These are phyloP conservation scores for Atrichornis clamosus DNA, from an alignment of 2,113 vertebrate species.

Conservation along the genomic window DNA sequence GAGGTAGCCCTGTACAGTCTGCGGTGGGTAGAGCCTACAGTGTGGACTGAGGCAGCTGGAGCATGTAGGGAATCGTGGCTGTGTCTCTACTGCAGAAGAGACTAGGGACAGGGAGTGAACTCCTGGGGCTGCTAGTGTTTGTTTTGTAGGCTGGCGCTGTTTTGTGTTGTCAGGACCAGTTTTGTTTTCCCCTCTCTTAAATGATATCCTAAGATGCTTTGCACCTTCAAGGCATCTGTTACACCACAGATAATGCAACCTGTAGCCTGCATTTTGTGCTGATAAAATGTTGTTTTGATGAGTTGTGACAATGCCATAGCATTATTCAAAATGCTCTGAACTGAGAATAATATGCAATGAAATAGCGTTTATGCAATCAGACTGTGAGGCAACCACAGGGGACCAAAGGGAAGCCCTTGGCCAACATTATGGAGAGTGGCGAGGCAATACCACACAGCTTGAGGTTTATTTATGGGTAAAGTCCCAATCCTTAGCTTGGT, in stretches of 20 bases:
- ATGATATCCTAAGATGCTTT: background rate
- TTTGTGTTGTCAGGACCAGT: background rate
- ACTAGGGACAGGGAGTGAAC: background rate
- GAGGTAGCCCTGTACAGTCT: background rate
- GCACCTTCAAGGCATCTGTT: background rate
- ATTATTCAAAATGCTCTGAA: constrained; percentile 1
- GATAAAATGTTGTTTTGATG: constrained; percentile 13
- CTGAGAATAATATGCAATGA: background rate
- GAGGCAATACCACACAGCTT: background rate
- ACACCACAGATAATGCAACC: background rate
- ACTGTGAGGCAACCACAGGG: background rate
- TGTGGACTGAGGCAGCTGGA: background rate
- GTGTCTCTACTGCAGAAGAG: background rate
- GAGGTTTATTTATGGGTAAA: background rate
- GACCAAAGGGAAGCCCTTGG: background rate
- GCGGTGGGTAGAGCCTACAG: background rate
- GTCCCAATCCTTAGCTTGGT: background rate
- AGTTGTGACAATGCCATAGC: background rate
- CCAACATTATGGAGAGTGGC: background rate
- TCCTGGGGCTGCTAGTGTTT: background rate
- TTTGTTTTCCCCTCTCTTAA: background rate
- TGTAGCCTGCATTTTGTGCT: background rate
- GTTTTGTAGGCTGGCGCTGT: background rate
- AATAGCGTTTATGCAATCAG: background rate
- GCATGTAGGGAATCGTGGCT: background rate